Percentiles rank a stretch among this genome's conserved stretches.
Conservation (phyloP, 2,888 invertebrate genomes). For the Sisyra terminalis region DNA sequence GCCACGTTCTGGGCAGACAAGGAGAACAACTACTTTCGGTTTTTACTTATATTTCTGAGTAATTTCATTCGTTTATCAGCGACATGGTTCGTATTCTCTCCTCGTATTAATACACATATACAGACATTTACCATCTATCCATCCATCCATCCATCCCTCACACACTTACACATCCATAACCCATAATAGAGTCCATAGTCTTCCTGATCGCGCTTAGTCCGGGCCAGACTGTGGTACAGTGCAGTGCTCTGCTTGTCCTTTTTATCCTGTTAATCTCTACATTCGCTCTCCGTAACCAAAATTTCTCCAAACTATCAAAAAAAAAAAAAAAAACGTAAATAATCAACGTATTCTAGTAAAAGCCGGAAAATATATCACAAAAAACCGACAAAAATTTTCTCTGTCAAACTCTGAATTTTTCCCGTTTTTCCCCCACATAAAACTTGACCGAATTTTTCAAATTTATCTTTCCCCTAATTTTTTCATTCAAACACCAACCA, state of each 20-base stretch:
- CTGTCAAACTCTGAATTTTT: not conserved
- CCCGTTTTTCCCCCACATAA: not conserved
- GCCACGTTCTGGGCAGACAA: no score
- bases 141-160: no score
- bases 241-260: conserved; percentile 31
- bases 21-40: no score
- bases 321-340: not conserved
- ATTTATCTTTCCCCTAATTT: not conserved
- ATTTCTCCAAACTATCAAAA: conserved; percentile 1
- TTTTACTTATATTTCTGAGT: no score
- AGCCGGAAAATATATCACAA: not conserved
- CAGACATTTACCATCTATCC: no score
- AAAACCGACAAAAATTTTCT: not conserved
- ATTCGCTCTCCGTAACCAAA: conserved; percentile 8
- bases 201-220: conserved; percentile 25
- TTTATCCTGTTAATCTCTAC: conserved; percentile 7
- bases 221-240: conserved; percentile 37
- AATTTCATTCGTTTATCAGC: no score
- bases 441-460: no score
- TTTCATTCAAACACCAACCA: not conserved
- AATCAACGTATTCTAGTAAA: not conserved
- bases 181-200: no score
- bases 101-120: no score
- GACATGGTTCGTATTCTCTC: no score
- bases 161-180: no score